phyloP scores from a whole-genome alignment of 2,113 vertebrate genomes.

The Chaetorhynchus papuensis region DNA sequence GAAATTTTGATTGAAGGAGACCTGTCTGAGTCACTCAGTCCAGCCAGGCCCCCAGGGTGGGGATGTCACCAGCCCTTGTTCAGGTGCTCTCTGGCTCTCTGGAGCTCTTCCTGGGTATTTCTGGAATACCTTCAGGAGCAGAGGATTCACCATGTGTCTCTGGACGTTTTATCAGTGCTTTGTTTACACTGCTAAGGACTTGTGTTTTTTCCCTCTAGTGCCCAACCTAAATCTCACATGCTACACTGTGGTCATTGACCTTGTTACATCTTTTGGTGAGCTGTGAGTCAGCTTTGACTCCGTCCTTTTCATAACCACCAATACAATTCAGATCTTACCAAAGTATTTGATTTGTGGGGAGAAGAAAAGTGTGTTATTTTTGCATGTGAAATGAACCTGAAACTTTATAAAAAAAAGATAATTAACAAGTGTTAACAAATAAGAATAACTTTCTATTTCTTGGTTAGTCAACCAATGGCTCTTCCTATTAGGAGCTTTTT shows the following conservation, averaged over 20 bases:
- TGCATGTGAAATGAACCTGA: neutral
- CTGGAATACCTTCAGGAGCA: neutral
- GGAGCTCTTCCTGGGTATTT: neutral
- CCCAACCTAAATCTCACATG: neutral
- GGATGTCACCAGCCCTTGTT: neutral
- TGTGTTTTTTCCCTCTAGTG: neutral
- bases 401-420: neutral
- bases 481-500: neutral
- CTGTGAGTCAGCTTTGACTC: neutral
- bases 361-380: neutral
- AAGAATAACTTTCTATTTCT: neutral
- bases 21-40: neutral
- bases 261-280: neutral
- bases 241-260: neutral
- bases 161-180: neutral
- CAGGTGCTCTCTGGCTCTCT: too few relatives aligned
- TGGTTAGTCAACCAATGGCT: neutral
- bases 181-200: neutral
- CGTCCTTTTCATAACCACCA: neutral
- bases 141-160: accelerated
- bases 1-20: neutral
- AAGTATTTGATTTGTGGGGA: neutral
- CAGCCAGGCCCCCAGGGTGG: neutral
- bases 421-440: neutral
- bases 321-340: neutral